phyloP scores from a whole-genome alignment of 1,140 invertebrate species.

The Apis cerana region DNA sequence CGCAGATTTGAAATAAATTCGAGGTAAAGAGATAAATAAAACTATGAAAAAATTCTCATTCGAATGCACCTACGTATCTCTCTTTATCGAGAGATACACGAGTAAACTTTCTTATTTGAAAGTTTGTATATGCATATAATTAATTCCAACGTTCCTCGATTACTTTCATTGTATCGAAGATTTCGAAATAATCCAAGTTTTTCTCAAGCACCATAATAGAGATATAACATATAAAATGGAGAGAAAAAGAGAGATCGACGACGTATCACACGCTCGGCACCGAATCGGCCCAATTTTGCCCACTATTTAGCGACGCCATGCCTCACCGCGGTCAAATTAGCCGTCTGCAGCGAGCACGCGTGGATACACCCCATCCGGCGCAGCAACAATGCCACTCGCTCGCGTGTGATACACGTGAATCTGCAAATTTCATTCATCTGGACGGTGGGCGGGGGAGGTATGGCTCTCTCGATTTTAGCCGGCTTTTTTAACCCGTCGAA shows the following conservation, averaged over 20 bases:
- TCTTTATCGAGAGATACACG: no score
- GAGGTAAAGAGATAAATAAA: no score
- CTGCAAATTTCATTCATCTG: constrained; percentile 49
- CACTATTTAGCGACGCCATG: constrained; percentile 71
- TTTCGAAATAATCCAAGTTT: no score
- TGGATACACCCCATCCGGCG: constrained; percentile 17
- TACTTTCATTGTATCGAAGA: no score
- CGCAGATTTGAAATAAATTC: no score
- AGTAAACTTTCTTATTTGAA: no score
- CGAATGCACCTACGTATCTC: no score
- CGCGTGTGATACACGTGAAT: constrained; percentile 28
- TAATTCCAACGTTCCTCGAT: no score
- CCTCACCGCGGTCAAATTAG: constrained; percentile 70
- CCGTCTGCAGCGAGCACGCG: constrained; percentile 52
- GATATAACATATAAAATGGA: no score
- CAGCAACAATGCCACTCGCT: constrained; percentile 38
- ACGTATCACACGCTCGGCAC: constrained; percentile 63
- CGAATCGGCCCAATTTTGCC: constrained; percentile 73
- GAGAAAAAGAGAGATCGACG: neutral
- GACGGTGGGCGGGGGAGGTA: neutral
- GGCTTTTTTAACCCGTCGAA: constrained; percentile 32
- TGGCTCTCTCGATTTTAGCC: constrained; percentile 32
- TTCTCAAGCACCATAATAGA: no score
- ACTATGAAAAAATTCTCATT: no score
- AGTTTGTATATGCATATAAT: no score